Evolutionary conservation across 2,888 invertebrate species (phyloP), one percentile per base, ranked within the genome.

Genomic region (Maniola hyperantus): DNA sequence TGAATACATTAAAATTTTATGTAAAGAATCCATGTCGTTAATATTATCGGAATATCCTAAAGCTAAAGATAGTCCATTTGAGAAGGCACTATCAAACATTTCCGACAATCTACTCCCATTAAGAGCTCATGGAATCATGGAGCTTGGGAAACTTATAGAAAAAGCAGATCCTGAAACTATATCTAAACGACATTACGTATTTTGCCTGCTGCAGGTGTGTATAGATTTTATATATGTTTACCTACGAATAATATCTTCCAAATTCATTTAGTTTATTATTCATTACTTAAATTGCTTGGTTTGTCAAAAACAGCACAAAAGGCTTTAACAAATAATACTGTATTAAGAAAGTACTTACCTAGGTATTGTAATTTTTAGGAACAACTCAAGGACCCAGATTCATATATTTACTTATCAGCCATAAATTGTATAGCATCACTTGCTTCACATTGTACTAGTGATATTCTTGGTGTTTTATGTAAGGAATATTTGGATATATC

Each of bases 331-430:
- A 50, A 20, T 50, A 20, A 20, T 26, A 6, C 11, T 20, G 10
- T 13, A 18, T 48, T 48, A 5, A 6, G 7, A 18, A 10, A 20
- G 11, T 20, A 39, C 36, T 39, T 11, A 42, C n/a, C 6, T 46
- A n/a, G n/a, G n/a, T n/a, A 20, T 46, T 42, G 7, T 54, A 54
- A 44, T 34, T 55, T 88, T 66, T 75, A 96, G 94, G 95, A 96
- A 84, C 95, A 96, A 85, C 82, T 98, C 0, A 95, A 94, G 79
- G 94, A 97, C 76, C 87, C 94, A 11, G 98, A 98, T 80, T 96
- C 97, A 0, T 98, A 97, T 80, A 92, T 98, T 66, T 98, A 97
- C 82, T 85, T 98, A 70, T 93, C 95, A 67, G 95, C 97, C 2
- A 94, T 97, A 18, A 95, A 96, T 79, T 97, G 96, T 1, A 84